Evolutionary conservation across 2,797 vertebrate species (phyloP), one percentile per base, ranked within the genome.

Genomic region (Sebastes vulpes): DNA sequence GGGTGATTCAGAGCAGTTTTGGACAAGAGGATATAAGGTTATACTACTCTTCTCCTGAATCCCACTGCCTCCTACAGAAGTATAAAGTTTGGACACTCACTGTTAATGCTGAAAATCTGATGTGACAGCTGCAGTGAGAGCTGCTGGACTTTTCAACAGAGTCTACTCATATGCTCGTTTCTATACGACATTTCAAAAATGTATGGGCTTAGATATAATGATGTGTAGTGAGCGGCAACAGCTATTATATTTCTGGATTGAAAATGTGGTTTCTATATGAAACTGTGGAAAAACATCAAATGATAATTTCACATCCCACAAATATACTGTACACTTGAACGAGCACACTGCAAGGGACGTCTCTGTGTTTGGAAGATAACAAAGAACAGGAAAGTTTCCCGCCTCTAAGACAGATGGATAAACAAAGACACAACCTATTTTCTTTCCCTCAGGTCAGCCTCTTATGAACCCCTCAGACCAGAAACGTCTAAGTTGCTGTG

Each of bases 371-470:
- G 11, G 25, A 70, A 77, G 72, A 83, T 77, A 75, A 68, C 32
- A 61, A 65, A 72, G 54, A 59, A n/a, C 8, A 64, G 5, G 21
- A 65, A 79, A 23, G 26, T 52, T 53, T 54, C 16, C 10, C 8
- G 9, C 46, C 23, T 78, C 26, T 12, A 60, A 65, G 16, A 74
- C 31, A 35, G 64, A 77, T 59, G 63, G 52, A 70, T 70, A 81
- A 87, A 85, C 4, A 82, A 78, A 75, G 67, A 80, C 67, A 65
- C 25, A 50, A 61, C 25, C 23, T 46, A 26, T 71, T 26, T 65
- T 65, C 28, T 54, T 28, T 12, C 21, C 32, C 53, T 65, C 3
- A 60, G 16, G 29, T 72, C 63, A 65, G 32, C n/a, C 16, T 63
- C 11, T 73, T 21, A 35, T 70, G 54, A 77, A 61, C n/a, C 25